Base-by-base conservation (phyloP, 2,797 vertebrate genomes). In the Microctenopoma lineatum region DNA sequence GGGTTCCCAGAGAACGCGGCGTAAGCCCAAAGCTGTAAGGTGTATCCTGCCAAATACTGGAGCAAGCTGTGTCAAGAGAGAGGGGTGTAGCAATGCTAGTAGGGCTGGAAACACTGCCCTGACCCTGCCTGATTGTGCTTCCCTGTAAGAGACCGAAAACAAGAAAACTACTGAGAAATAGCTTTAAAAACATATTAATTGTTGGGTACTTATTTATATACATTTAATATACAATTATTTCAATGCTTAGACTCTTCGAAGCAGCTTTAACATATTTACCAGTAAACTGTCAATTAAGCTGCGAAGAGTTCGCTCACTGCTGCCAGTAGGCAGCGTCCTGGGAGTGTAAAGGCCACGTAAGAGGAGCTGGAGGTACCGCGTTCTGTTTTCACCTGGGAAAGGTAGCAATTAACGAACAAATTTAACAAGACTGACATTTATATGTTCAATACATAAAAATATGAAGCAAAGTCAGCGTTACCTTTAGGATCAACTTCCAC, bases 401-500 rank as follows among this genome's bases (percentile, higher is more conserved):
- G 34, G 32, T 52, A 38, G 14, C 0, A 38, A 34, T 44, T 10
- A 45, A 60, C 39, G 15, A n/a, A 7, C 16, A 52, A 41, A 69
- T 45, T 62, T 1, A 7, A 18, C 7, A 4, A 36, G 4, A 50
- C 25, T 5, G 7, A 47, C 3, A 56, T 38, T 27, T 27, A 12
- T 4, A 13, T 10, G 32, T 58, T 36, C 0, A 21, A 10, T 0
- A 13, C 0, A 38, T 26, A 14, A 11, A 41, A 7, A 27, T 57
- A 1, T 5, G 4, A 14, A 5, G 12, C 38, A 4, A 38, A 39
- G 5, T 26, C 6, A 4, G 2, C 3, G 79, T 91, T 92, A 99
- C 98, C 98, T 94, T 96, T 98, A 0, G 97, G 96, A 89, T 99
- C 98, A 79, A 98, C 91, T 89, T 98, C 97, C 93, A 97, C 98